Base-by-base conservation (phyloP, 1,140 invertebrate species). In the Drosophila seguyi region DNA sequence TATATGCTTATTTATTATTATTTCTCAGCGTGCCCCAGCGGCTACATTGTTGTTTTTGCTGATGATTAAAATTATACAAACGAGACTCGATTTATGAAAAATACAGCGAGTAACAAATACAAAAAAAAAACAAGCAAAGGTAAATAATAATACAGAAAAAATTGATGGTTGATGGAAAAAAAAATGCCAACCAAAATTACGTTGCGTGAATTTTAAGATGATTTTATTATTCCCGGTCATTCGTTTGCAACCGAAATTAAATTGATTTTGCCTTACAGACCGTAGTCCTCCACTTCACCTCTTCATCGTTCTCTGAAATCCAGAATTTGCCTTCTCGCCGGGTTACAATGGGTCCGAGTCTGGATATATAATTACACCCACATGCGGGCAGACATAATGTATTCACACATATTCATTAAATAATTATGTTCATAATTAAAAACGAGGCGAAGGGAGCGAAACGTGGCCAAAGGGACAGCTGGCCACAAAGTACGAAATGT, bases 1-100 rank as follows among this genome's bases (percentile, higher is more conserved):
- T 86, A 83, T 86, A 86, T 79, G 83, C 80, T 86, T 86, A 86
- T 86, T 86, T 87, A 87, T 88, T 88, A 80, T 88, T 87, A 74
- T 87, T 87, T 78, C 79, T 61, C 61, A 65, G 60, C 36, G 34
- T 60, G 45, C 62, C 8, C 11, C 20, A 5, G 13, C 18, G 18
- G n/a, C 34, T 62, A 7, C 56, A 42, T 61, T 74, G 66, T 47
- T 62, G 72, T 52, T 66, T 45, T 42, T 48, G 47, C 20, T 41
- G 55, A 55, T 82, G 78, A 87, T 86, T 86, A 86, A 86, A 81
- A 86, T 86, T 86, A 86, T 79, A 81, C 82, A 86, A 74, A 86
- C 74, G 58, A 20, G 48, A 65, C 61, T 77, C 81, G 77, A 85
- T 85, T 85, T 84, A 81, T 86, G 68, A 86, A 74, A 84, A 84